phyloP scores from a whole-genome alignment of 2,888 invertebrate species.

The Mythimna lalbum region DNA sequence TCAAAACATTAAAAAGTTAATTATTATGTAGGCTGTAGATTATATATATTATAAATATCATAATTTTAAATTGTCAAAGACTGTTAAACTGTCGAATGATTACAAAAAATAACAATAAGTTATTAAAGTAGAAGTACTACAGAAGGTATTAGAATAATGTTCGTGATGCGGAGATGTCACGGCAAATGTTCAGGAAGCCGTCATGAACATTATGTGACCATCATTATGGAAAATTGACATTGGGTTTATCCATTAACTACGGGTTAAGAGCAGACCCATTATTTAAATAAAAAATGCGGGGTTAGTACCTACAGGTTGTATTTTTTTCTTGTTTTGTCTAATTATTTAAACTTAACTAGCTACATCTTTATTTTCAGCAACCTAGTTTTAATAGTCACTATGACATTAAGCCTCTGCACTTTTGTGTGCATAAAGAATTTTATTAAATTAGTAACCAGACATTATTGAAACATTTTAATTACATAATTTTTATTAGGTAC shows the following conservation, averaged over 20 bases:
- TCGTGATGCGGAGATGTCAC: constrained; percentile 37
- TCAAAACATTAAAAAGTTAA: neutral
- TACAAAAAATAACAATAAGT: constrained; percentile 6
- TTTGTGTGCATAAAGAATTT: too few relatives aligned
- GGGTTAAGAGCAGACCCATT: constrained; percentile 7
- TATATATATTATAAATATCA: neutral
- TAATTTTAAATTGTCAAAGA: neutral
- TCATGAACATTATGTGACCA: constrained; percentile 23
- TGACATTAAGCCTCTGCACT: too few relatives aligned
- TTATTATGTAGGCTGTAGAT: neutral
- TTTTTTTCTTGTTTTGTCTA: neutral
- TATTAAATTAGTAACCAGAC: too few relatives aligned
- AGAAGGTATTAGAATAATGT: constrained; percentile 20
- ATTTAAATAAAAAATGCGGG: constrained; percentile 8
- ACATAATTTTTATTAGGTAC: neutral
- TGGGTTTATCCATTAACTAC: constrained; percentile 28
- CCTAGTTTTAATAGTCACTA: neutral
- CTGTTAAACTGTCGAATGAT: neutral
- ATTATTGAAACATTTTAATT: neutral
- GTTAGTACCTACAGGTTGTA: neutral
- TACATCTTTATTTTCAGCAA: neutral
- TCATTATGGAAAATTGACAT: constrained; percentile 39
- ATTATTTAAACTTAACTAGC: neutral
- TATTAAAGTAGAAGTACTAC: constrained; percentile 2
- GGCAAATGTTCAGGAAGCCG: constrained; percentile 39